phyloP scores from a whole-genome alignment of 2,888 invertebrate genomes.

The Gerris lacustris region DNA sequence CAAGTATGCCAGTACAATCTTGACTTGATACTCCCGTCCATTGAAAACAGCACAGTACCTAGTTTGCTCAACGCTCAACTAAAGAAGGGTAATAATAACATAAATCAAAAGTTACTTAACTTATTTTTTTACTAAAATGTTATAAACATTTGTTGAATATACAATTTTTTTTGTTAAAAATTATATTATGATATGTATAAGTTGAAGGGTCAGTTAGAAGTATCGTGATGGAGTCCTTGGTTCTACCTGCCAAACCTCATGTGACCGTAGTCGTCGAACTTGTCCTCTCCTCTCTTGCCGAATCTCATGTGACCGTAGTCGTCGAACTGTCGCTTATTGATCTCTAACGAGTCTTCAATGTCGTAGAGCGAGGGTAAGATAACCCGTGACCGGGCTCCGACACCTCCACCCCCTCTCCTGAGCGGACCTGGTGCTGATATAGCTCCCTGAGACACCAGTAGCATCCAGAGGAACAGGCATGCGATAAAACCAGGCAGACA shows the following conservation, averaged over 20 bases:
- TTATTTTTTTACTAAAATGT: no score
- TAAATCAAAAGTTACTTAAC: no score
- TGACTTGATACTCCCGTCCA: no score
- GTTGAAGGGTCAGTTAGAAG: no score
- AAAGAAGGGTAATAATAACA: no score
- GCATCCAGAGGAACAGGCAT: not conserved
- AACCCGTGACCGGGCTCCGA: not conserved
- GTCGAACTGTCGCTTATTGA: constrained; percentile 1
- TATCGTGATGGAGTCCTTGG: no score
- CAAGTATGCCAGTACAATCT: no score
- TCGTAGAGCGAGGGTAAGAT: not conserved
- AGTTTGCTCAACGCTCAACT: no score
- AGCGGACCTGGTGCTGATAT: not conserved
- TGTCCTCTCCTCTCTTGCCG: constrained; percentile 3
- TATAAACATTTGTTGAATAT: no score
- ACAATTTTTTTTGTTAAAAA: no score
- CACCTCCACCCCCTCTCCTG: not conserved
- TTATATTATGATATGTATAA: no score
- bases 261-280: constrained; percentile 6
- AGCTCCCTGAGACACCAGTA: not conserved
- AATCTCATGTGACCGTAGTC: constrained; percentile 7
- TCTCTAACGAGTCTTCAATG: not conserved
- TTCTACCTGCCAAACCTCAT: constrained; percentile 6
- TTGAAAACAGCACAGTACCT: no score
- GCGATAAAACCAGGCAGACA: not conserved